Conservation (phyloP, 2,797 vertebrate genomes). For the Chelonia mydas region DNA sequence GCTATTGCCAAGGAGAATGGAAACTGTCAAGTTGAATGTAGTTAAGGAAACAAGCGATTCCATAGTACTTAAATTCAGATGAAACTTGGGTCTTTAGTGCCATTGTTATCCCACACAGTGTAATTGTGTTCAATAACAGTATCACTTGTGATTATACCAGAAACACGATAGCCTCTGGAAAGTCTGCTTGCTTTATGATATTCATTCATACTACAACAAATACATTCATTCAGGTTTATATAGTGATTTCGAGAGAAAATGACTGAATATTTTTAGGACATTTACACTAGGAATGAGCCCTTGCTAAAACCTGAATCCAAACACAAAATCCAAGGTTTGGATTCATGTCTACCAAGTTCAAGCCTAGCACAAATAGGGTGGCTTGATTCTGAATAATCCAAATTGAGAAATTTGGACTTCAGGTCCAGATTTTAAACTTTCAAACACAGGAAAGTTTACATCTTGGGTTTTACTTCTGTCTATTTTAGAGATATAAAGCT, state of each 20-base stretch:
- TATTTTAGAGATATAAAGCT: not conserved
- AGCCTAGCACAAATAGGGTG: not conserved
- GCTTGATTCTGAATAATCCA: not conserved
- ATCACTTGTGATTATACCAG: not conserved
- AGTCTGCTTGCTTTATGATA: not conserved
- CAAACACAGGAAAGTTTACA: not conserved
- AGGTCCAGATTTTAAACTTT: not conserved
- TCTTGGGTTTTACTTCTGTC: not conserved
- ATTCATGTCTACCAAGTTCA: not conserved
- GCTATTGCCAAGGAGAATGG: conserved; percentile 42
- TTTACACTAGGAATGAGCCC: not conserved
- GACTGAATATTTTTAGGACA: not conserved
- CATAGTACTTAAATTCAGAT: conserved; percentile 28
- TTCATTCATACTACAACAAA: not conserved
- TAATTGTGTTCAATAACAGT: not conserved
- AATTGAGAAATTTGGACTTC: not conserved
- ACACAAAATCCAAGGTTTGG: not conserved
- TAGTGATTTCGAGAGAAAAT: not conserved
- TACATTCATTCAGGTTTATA: not conserved
- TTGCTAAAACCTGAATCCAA: not conserved
- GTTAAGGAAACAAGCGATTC: conserved; percentile 4
- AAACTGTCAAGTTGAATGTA: conserved; percentile 27
- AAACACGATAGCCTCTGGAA: not conserved
- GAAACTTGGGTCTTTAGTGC: not conserved
- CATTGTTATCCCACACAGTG: not conserved